Base-by-base conservation (phyloP, 2,113 vertebrate genomes). In the Protomyctophum bolini region DNA sequence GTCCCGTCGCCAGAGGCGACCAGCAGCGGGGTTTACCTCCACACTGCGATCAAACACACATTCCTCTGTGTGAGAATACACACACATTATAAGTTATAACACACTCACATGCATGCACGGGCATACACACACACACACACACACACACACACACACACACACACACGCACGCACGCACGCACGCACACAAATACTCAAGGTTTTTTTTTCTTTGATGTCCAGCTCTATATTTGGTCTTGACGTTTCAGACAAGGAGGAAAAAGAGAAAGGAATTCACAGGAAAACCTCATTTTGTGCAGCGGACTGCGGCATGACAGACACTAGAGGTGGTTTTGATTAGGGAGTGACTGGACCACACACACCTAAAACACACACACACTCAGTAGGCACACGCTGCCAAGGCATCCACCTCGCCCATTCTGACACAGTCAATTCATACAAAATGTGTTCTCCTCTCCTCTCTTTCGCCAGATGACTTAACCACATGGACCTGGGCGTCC, bases 21-120 rank as follows among this genome's bases (percentile, higher is more conserved):
- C 77, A 64, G 76, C 80, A 82, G 83, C 76, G 81, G 65, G 81
- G 86, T 91, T 89, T 85, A 84, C 70, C 77, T 83, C 84, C 47
- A 63, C 73, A 74, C 63, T 11, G 49, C 68, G 67, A 88, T 87
- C 86, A 79, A 73, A 81, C 72, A 63, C 80, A 87, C 85, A 91
- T 90, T 88, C 81, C 87, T 88, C 58, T 61, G 58, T 68, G 63
- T 49, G 72, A 77, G 73, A 73, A 15, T n/a, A 60, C 28, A 62
- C n/a, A 33, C 29, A 54, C 8, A 49, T 47, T 29, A 15, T 9
- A 21, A 21, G 21, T 21, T 21, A 21, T 21, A 21, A 41, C 33
- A 41, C 10, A 65, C 47, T 54, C 33, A 28, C 9, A 3, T 1
- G 4, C 11, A 45, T 7, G 14, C 61, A 70, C 12, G n/a, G 7